Evolutionary conservation across 1,140 invertebrate species (phyloP), one percentile per base, ranked within the genome.

Genomic region (Tenebrio molitor): DNA sequence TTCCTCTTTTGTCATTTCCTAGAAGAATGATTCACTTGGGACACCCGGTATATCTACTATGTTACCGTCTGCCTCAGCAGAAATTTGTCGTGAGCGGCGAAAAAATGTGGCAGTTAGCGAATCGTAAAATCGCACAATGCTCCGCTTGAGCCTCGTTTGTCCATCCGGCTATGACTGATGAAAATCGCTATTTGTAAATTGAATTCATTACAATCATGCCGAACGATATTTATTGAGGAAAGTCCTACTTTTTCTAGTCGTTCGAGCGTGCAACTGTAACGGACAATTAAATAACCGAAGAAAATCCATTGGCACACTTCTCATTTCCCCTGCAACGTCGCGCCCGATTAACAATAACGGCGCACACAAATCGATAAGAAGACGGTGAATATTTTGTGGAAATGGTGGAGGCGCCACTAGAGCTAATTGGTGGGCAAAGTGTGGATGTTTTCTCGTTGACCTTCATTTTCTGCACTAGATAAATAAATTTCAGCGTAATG

Each of bases 241-340:
- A 58, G 50, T 58, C 23, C 50, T 58, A 58, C 21, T 58, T 58
- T 29, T 58, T 58, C 8, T 58, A 58, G 7, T 23, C 23, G 29
- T 58, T 58, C 50, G 29, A 58, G 21, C 50, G 50, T 58, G 50
- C 50, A 29, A 58, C 23, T 25, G 50, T 29, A 58, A 58, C 50
- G 50, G 50, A 33, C 50, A 58, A 58, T 58, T 58, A 58, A 58
- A 58, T 58, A 58, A 25, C 50, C 50, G 12, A 58, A 15, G 50
- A 58, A 58, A 58, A 58, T 58, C 23, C 50, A 58, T 58, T 58
- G 50, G 50, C 50, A 58, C 50, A 58, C 50, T 58, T 58, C 50
- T 29, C 50, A 23, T 58, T 58, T 34, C 19, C 50, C n/a, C n/a
- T n/a, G 8, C n/a, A 29, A 58, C 36, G 36, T 39, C 36, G 5